Conservation (phyloP, 2,113 vertebrate species). For the Crocuta crocuta region DNA sequence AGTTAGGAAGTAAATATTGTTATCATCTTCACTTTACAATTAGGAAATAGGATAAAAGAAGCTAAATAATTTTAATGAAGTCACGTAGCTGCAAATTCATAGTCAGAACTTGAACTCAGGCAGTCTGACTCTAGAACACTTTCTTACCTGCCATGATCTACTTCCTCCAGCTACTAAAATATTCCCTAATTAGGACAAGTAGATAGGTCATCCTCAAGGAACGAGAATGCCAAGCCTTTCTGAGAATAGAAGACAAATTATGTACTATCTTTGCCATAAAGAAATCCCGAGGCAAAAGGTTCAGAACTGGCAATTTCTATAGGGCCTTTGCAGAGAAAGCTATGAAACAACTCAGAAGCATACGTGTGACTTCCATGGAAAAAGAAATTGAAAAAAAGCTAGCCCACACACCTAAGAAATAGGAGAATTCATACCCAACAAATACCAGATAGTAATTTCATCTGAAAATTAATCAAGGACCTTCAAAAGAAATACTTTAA, state of each 20-base stretch:
- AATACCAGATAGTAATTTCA: not conserved
- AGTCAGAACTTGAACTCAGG: not conserved
- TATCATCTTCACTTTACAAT: not conserved
- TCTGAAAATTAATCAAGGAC: not conserved
- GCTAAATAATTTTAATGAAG: not conserved
- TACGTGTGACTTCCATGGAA: not conserved
- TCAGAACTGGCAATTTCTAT: not conserved
- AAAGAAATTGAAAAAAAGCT: not conserved
- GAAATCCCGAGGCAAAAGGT: not conserved
- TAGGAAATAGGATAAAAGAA: not conserved
- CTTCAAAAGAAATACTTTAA: slow-evolving; percentile 8
- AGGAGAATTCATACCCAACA: not conserved
- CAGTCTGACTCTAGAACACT: not conserved
- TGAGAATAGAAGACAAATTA: not conserved
- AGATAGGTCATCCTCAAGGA: not conserved
- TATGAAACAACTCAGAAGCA: not conserved
- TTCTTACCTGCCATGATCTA: not conserved
- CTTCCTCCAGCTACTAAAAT: not conserved
- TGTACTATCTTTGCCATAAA: not conserved
- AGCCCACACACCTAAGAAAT: not conserved
- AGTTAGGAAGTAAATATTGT: not conserved
- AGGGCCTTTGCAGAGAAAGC: not conserved
- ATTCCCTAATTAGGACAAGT: not conserved
- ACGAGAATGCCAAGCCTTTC: not conserved
- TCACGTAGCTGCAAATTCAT: not conserved